Percentiles rank a stretch among this genome's conserved stretches.
These are phyloP conservation scores for Eretmochelys imbricata DNA, from an alignment of 2,113 vertebrate genomes.

Conservation along the genomic window DNA sequence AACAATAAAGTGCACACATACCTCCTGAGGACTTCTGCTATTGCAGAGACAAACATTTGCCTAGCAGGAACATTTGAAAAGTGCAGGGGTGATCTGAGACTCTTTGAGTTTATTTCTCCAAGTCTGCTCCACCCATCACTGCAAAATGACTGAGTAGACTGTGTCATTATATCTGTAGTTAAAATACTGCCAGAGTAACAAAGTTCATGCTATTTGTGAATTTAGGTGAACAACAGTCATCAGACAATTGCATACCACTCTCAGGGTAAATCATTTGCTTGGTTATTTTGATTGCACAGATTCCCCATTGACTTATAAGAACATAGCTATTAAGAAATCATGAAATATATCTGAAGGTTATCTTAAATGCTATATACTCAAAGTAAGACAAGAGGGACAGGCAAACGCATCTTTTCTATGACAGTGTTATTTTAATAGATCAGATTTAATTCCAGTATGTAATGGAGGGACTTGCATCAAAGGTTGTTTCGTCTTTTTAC, in stretches of 20 bases:
- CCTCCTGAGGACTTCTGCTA: not conserved
- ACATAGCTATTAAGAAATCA: not conserved
- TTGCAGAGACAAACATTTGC: not conserved
- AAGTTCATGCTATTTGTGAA: rapidly evolving
- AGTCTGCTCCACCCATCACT: not conserved
- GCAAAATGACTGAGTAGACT: not conserved
- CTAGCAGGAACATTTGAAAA: not conserved
- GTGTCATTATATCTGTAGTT: not conserved
- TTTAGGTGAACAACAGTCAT: not conserved
- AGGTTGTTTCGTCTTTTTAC: not conserved
- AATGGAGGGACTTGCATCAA: not conserved
- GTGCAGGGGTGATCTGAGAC: not conserved
- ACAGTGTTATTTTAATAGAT: conserved; percentile 34
- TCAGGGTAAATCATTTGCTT: not conserved
- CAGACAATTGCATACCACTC: not conserved
- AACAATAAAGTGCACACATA: not conserved
- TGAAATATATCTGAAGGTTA: not conserved
- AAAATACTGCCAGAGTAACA: not conserved
- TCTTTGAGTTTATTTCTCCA: not conserved
- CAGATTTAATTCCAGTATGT: conserved; percentile 15
- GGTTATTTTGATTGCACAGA: conserved; percentile 5
- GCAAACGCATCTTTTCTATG: conserved; percentile 16
- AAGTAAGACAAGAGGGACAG: not conserved
- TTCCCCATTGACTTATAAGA: conserved; percentile 4
- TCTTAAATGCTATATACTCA: not conserved